Percentiles rank a stretch among this genome's conserved stretches.
These are phyloP conservation scores for Hoplodrina blanda DNA, from an alignment of 2,888 invertebrate species.

Conservation along the genomic window DNA sequence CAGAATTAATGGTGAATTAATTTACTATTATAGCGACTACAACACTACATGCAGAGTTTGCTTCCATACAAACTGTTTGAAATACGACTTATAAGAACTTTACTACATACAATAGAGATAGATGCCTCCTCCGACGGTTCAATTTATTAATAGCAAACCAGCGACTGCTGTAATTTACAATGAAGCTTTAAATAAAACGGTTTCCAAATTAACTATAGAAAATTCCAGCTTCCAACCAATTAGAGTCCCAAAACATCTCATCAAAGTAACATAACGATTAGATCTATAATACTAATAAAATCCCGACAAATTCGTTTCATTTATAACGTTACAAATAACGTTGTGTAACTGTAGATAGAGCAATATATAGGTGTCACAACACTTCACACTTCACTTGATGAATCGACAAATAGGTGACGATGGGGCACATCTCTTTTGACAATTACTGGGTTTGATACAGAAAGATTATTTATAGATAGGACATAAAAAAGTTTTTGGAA, in stretches of 20 bases:
- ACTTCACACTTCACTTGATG: constrained; percentile 81
- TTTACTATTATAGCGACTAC: too few species aligned
- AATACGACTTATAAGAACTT: too few species aligned
- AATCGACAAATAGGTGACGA: constrained; percentile 81
- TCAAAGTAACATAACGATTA: constrained; percentile 40
- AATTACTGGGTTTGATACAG: constrained; percentile 66
- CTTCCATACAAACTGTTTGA: too few species aligned
- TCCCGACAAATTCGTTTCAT: constrained; percentile 58
- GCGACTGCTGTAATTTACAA: constrained; percentile 12
- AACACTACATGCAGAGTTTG: too few species aligned
- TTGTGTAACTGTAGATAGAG: constrained; percentile 64
- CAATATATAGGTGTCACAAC: constrained; percentile 70
- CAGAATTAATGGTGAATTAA: too few species aligned
- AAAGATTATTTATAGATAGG: constrained; percentile 59
- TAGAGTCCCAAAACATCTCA: constrained; percentile 48
- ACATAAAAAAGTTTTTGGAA: constrained; percentile 53
- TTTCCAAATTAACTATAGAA: constrained; percentile 5
- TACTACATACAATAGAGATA: background rate
- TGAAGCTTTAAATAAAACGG: background rate
- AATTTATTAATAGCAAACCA: background rate
- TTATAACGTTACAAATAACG: constrained; percentile 60
- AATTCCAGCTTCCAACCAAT: constrained; percentile 44
- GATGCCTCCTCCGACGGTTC: background rate
- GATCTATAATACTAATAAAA: constrained; percentile 57
- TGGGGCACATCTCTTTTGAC: constrained; percentile 79